A percentile compares a stretch with the other conserved stretches of the same genome.
Conservation (phyloP, 1,140 invertebrate genomes). For the Ceratoteleas bidentatus region DNA sequence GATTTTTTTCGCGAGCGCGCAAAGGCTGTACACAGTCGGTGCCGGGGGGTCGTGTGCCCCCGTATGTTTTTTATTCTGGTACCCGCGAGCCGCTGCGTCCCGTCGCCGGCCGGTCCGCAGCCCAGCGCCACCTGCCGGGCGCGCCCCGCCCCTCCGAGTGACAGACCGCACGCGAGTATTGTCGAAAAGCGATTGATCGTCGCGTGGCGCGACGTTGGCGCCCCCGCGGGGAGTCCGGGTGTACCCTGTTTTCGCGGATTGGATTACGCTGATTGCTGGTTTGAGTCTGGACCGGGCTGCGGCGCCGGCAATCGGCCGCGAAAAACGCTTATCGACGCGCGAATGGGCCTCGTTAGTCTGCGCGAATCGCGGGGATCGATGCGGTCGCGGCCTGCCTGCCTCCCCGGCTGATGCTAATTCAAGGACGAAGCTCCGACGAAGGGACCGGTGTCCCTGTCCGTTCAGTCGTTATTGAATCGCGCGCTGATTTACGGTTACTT, state of each 20-base stretch:
- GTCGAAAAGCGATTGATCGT: conserved; percentile 29
- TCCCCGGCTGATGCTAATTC: conserved; percentile 22
- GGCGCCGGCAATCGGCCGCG: too few species aligned
- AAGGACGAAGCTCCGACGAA: conserved; percentile 49
- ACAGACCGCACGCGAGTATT: conserved; percentile 19
- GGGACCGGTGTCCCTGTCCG: conserved; percentile 39
- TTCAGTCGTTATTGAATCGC: conserved; percentile 49
- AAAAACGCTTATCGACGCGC: conserved; percentile 7
- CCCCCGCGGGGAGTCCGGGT: background rate
- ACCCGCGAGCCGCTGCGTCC: conserved; percentile 45
- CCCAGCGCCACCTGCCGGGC: background rate
- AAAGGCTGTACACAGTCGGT: conserved; percentile 65
- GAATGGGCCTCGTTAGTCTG: conserved; percentile 20
- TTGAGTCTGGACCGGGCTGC: too few species aligned
- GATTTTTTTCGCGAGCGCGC: conserved; percentile 64
- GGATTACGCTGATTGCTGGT: conserved; percentile 42
- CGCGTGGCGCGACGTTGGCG: background rate
- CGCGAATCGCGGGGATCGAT: conserved; percentile 36
- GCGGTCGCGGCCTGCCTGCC: conserved; percentile 2
- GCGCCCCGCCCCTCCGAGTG: background rate
- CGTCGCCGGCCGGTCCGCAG: conserved; percentile 10
- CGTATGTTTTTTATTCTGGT: too few species aligned
- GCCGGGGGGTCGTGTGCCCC: too few species aligned
- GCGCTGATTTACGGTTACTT: conserved; percentile 39
- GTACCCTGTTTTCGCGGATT: conserved; percentile 41